phyloP scores from a whole-genome alignment of 1,140 invertebrate species.

The Hyphantria cunea region DNA sequence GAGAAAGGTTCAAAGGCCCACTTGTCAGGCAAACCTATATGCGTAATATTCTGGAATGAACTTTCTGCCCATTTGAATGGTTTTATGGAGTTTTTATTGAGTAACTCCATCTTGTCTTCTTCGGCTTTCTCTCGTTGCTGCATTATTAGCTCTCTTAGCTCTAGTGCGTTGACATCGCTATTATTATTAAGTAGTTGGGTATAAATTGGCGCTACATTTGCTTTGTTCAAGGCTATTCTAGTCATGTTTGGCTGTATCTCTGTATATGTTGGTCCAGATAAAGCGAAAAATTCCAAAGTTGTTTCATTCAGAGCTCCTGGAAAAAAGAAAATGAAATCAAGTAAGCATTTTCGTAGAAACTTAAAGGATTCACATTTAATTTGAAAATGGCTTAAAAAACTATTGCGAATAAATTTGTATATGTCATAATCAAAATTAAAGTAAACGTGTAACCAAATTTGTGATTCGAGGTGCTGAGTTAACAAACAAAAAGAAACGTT shows the following conservation, averaged over 20 bases:
- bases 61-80: constrained; percentile 78
- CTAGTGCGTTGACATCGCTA: constrained; percentile 57
- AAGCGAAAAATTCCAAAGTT: constrained; percentile 57
- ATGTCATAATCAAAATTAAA: no score
- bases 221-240: constrained; percentile 56
- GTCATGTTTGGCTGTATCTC: constrained; percentile 45
- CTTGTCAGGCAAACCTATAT: constrained; percentile 66
- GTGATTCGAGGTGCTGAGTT: no score
- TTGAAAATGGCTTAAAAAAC: no score
- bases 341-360: no score
- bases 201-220: constrained; percentile 66
- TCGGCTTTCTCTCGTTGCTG: constrained; percentile 67
- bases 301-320: constrained; percentile 47
- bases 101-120: constrained; percentile 60
- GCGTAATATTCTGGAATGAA: constrained; percentile 56
- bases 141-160: constrained; percentile 62
- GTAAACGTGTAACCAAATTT: no score
- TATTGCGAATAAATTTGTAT: no score
- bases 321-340: constrained; percentile 37
- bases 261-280: constrained; percentile 73
- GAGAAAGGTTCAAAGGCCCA: constrained; percentile 71
- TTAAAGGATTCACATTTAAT: no score
- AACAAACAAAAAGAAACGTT: no score
- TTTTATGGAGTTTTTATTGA: constrained; percentile 62
- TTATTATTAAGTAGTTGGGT: constrained; percentile 68